Base-by-base conservation (phyloP, 2,113 vertebrate species). In the Struthidea cinerea region DNA sequence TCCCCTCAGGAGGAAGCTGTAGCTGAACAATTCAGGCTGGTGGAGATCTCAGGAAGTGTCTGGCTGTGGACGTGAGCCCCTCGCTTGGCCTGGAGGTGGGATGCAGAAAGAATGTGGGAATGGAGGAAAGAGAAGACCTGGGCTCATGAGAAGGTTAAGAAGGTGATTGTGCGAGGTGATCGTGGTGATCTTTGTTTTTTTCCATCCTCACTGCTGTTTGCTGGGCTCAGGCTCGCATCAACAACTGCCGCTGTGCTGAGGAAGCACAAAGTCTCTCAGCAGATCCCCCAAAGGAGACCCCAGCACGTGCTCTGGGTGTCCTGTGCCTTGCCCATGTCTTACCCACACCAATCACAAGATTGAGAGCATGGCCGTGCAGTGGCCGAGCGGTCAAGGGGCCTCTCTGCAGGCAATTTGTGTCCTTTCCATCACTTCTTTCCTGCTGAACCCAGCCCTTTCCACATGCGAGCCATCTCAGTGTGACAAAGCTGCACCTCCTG, bases 401-500 rank as follows among this genome's bases (percentile, higher is more conserved):
- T 21, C 53, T 35, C 77, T n/a, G 32, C 16, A 13, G 42, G 7
- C 1, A 5, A 17, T 32, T 9, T 22, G 37, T 33, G 20, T 60
- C 37, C 6, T 0, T 18, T 11, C 37, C 59, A 3, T 7, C 6
- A 4, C 4, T 32, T 20, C 52, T 60, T 47, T 60, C 35, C 49
- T 16, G 35, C 17, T 30, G 33, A 53, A 67, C 30, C 9, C 30
- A 26, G 6, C 28, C 5, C 22, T 71, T 73, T 8, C 53, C 69
- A 6, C 0, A 1, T 14, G 19, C 61, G 13, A 35, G 39, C 24
- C 47, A 6, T 1, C 49, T 49, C 28, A 41, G 3, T 0, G 2
- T 11, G 37, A 16, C 30, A 7, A 33, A 69, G 16, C 23, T 64
- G 60, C 46, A 16, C 17, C 83, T 73, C 26, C 32, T 32, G 5